phyloP scores from a whole-genome alignment of 2,113 vertebrate genomes.

The Catharus fuscescens region DNA sequence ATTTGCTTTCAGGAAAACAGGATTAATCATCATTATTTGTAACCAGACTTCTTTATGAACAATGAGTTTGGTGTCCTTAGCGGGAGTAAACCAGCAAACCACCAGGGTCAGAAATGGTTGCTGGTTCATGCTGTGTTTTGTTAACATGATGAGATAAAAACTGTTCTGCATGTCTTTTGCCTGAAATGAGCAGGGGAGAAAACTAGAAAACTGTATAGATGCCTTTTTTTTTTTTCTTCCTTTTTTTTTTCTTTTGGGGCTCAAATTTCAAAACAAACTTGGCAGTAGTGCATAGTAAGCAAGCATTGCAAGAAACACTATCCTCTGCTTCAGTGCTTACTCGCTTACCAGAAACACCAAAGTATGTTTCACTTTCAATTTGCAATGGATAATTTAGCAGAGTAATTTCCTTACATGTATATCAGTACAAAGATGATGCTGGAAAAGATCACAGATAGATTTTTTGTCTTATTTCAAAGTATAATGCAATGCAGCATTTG shows the following conservation, averaged over 20 bases:
- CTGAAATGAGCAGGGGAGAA: background rate
- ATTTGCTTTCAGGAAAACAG: background rate
- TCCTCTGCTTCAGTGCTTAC: background rate
- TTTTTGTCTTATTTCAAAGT: background rate
- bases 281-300: background rate
- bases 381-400: constrained; percentile 37
- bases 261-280: constrained; percentile 32
- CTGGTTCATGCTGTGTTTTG: background rate
- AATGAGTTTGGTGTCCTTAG: background rate
- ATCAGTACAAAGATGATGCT: background rate
- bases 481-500: background rate
- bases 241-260: background rate
- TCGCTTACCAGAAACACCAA: background rate
- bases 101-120: background rate
- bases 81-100: background rate
- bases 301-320: background rate
- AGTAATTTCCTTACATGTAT: constrained; percentile 13
- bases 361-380: background rate
- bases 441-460: background rate
- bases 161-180: background rate
- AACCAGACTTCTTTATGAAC: background rate
- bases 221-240: background rate
- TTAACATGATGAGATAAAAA: background rate
- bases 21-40: background rate
- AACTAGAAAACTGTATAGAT: background rate